phyloP scores from a whole-genome alignment of 2,888 invertebrate genomes.

The Latheticus oryzae region DNA sequence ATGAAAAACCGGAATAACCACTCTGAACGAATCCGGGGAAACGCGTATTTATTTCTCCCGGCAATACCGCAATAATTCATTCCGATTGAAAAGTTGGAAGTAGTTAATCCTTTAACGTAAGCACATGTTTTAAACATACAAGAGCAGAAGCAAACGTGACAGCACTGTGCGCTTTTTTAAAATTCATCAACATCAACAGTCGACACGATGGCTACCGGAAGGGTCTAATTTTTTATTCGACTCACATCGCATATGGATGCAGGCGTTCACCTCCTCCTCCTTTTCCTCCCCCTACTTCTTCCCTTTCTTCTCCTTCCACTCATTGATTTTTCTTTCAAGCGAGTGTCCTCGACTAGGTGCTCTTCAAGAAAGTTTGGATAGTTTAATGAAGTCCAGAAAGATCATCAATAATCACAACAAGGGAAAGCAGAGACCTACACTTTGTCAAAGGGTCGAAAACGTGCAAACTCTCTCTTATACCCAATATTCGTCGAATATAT shows the following conservation, averaged over 20 bases:
- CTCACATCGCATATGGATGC: slow-evolving; percentile 51
- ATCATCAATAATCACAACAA: slow-evolving; percentile 43
- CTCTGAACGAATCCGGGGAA: not conserved
- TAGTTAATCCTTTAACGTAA: slow-evolving; percentile 17
- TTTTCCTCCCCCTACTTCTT: no score
- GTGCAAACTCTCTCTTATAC: slow-evolving; percentile 9
- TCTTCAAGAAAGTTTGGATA: slow-evolving; percentile 45
- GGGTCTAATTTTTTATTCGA: slow-evolving; percentile 51
- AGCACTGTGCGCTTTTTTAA: slow-evolving; percentile 44
- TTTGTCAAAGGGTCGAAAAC: slow-evolving; percentile 38
- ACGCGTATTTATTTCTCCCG: slow-evolving; percentile 1
- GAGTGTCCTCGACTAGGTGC: slow-evolving; percentile 30
- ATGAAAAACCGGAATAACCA: slow-evolving; percentile 20
- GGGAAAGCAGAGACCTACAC: slow-evolving; percentile 36
- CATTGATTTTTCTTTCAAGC: slow-evolving; percentile 44
- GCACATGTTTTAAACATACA: slow-evolving; percentile 42
- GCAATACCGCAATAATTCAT: slow-evolving; percentile 6
- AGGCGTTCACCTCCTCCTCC: slow-evolving; percentile 43
- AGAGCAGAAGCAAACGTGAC: slow-evolving; percentile 36
- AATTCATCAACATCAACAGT: slow-evolving; percentile 50
- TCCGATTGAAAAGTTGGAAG: slow-evolving; percentile 7
- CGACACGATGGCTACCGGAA: slow-evolving; percentile 49
- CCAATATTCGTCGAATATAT: slow-evolving; percentile 42
- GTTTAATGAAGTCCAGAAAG: slow-evolving; percentile 47
- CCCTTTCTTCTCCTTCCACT: no score